phyloP scores from a whole-genome alignment of 2,113 vertebrate species.

The Tragulus kanchil region DNA sequence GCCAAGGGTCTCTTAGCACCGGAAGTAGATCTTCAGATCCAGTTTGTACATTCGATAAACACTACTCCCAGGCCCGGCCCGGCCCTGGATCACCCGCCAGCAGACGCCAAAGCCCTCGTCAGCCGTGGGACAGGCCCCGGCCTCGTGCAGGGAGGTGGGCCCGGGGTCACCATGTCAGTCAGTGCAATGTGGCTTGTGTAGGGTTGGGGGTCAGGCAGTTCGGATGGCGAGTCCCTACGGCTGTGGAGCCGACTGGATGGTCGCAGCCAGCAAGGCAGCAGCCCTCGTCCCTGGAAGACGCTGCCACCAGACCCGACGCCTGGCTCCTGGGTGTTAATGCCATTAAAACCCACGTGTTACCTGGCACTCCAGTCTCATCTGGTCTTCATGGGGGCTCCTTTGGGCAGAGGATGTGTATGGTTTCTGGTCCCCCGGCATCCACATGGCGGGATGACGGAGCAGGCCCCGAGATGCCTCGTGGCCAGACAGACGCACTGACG shows the following conservation, averaged over 20 bases:
- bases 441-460: neutral
- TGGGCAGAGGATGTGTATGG: neutral
- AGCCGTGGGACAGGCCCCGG: slow-evolving; percentile 64
- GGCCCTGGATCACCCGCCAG: neutral
- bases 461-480: neutral
- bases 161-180: slow-evolving; percentile 77
- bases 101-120: slow-evolving; percentile 50
- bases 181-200: slow-evolving; percentile 84
- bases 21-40: slow-evolving; percentile 74
- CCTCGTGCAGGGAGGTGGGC: slow-evolving; percentile 79
- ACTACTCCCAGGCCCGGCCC: slow-evolving; percentile 49
- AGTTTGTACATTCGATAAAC: slow-evolving; percentile 80
- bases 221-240: slow-evolving; percentile 11
- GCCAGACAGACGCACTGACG: neutral
- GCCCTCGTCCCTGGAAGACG: slow-evolving; percentile 47
- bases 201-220: slow-evolving; percentile 37
- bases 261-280: neutral
- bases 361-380: neutral
- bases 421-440: neutral
- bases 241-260: slow-evolving; percentile 41
- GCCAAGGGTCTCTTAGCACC: slow-evolving; percentile 80
- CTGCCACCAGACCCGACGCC: slow-evolving; percentile 76
- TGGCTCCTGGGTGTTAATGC: slow-evolving; percentile 84
- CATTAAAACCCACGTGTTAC: slow-evolving; percentile 86
- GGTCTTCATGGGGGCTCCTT: slow-evolving; percentile 21